These are phyloP conservation scores for Euborellia annulipes DNA, from an alignment of 1,140 invertebrate species.

Conservation along the genomic window DNA sequence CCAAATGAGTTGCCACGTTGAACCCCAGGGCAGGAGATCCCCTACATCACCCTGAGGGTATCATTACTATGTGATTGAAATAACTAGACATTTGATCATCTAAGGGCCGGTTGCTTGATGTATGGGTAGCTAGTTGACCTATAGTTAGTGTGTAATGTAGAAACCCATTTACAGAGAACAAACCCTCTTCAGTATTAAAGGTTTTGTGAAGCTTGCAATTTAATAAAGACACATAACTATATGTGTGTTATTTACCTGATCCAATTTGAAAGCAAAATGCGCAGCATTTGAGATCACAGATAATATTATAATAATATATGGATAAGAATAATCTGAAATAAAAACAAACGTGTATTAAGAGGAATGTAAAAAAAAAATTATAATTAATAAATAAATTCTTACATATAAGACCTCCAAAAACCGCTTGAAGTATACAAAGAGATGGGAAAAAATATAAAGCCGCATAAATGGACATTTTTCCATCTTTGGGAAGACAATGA, in stretches of 20 bases:
- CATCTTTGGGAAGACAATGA: constrained; percentile 44
- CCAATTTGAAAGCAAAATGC: constrained; percentile 75
- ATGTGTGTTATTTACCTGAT: constrained; percentile 46
- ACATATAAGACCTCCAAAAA: constrained; percentile 84
- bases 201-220: too few species aligned
- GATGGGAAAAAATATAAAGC: constrained; percentile 90
- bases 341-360: constrained; percentile 12
- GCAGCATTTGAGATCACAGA: constrained; percentile 85
- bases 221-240: too few species aligned
- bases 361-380: constrained; percentile 2
- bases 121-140: too few species aligned
- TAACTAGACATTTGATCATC: too few species aligned
- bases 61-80: too few species aligned
- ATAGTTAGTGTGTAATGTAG: too few species aligned
- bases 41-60: too few species aligned
- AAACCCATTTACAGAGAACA: too few species aligned
- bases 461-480: constrained; percentile 73
- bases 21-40: too few species aligned
- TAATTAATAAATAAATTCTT: constrained; percentile 29
- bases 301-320: constrained; percentile 83
- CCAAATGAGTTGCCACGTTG: too few species aligned
- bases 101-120: too few species aligned
- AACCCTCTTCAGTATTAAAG: too few species aligned
- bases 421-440: constrained; percentile 70
- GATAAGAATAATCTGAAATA: constrained; percentile 84